These are phyloP conservation scores for Sander vitreus DNA, from an alignment of 2,113 vertebrate genomes.

Conservation along the genomic window DNA sequence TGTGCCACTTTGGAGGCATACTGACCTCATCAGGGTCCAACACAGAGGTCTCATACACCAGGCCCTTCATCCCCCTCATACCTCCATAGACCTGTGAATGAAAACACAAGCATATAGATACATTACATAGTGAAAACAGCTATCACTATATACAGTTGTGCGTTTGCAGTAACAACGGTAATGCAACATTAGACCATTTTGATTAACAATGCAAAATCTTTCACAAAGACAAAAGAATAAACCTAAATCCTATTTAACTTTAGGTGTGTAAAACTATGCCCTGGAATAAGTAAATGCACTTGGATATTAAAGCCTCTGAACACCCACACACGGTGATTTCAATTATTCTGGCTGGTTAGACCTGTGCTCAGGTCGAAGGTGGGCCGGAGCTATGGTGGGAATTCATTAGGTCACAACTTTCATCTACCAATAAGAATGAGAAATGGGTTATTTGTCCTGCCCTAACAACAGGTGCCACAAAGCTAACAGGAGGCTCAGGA, in stretches of 20 bases:
- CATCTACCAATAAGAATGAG: too few relatives aligned
- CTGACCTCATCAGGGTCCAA: conserved; percentile 97
- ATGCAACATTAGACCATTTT: background rate
- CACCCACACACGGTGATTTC: too few relatives aligned
- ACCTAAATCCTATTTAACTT: background rate
- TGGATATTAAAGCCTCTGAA: background rate
- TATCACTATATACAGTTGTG: background rate
- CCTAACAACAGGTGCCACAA: too few relatives aligned
- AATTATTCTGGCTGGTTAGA: too few relatives aligned
- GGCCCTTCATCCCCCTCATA: conserved; percentile 98
- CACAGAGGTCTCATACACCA: conserved; percentile 97
- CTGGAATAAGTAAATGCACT: background rate
- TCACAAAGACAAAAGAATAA: background rate
- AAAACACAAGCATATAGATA: background rate
- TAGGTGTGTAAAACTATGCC: background rate
- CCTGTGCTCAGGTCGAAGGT: too few relatives aligned
- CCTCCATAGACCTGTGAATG: conserved; percentile 92
- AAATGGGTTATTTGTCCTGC: too few relatives aligned
- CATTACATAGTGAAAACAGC: background rate
- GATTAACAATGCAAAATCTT: background rate
- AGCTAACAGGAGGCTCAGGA: too few relatives aligned
- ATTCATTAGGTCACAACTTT: too few relatives aligned
- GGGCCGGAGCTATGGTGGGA: too few relatives aligned
- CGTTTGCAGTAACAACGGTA: background rate
- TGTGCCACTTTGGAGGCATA: background rate